A percentile compares a stretch with the other conserved stretches of the same genome.
Conservation (phyloP, 2,113 vertebrate genomes). For the Alethe castanea region DNA sequence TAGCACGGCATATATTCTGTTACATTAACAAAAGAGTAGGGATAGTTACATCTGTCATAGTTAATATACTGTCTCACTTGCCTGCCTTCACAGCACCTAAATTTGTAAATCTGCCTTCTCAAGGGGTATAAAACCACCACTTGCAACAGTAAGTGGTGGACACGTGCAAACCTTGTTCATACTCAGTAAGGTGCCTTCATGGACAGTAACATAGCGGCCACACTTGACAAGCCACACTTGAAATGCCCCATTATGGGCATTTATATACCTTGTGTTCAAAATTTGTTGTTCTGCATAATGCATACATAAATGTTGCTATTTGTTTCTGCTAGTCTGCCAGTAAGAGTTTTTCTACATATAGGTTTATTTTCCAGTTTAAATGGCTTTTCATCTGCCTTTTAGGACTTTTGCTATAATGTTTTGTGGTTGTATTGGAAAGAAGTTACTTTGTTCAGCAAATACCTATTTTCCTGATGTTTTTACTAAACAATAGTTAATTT, state of each 20-base stretch:
- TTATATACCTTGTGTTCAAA: not conserved
- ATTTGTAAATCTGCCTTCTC: not conserved
- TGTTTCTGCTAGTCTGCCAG: not conserved
- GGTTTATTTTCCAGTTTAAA: not conserved
- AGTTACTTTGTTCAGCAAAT: not conserved
- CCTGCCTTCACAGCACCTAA: not conserved
- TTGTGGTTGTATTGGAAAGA: not conserved
- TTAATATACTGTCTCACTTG: not conserved
- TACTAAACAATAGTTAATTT: not conserved
- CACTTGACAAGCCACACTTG: not conserved
- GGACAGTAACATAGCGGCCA: not conserved
- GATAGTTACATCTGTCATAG: not conserved
- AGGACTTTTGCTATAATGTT: not conserved
- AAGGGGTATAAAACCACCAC: not conserved
- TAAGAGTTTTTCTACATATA: not conserved
- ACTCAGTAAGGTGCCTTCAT: not conserved
- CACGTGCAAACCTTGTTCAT: not conserved
- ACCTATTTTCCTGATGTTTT: not conserved
- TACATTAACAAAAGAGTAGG: not conserved
- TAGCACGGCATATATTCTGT: not conserved
- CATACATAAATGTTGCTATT: not conserved
- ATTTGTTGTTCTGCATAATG: not conserved
- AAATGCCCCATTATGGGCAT: not conserved
- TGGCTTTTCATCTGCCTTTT: not conserved
- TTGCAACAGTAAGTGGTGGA: not conserved